phyloP scores from a whole-genome alignment of 1,140 invertebrate genomes.

The Drosophila paulistorum region DNA sequence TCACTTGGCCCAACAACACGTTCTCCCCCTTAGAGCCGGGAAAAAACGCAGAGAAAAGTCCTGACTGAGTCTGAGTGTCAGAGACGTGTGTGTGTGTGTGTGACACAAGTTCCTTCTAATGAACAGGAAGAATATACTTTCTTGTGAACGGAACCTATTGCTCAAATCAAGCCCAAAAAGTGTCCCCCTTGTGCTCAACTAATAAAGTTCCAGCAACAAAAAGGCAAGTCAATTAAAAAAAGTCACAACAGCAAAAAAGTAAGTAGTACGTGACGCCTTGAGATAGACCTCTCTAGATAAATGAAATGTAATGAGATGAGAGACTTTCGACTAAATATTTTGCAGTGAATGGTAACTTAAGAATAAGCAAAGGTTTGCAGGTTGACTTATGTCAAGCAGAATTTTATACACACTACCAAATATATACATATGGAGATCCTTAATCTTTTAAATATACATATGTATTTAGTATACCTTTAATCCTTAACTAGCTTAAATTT shows the following conservation, averaged over 20 bases:
- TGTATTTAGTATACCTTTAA: too few relatives aligned
- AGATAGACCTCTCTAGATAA: constrained; percentile 39
- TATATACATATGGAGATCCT: background rate
- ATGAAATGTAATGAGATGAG: constrained; percentile 11
- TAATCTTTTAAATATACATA: too few relatives aligned
- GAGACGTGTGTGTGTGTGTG: constrained; percentile 29
- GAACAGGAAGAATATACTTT: constrained; percentile 51
- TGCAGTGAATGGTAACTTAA: constrained; percentile 13
- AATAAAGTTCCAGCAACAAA: constrained; percentile 61
- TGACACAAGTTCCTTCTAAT: constrained; percentile 78
- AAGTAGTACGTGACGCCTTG: constrained; percentile 65
- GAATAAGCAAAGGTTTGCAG: constrained; percentile 14
- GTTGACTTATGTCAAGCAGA: background rate
- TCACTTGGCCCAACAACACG: constrained; percentile 41
- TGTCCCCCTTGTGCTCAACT: constrained; percentile 40
- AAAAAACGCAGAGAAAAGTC: constrained; percentile 54
- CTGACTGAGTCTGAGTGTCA: constrained; percentile 7
- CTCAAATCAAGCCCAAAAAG: constrained; percentile 59
- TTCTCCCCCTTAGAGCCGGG: constrained; percentile 40
- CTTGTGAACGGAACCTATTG: constrained; percentile 49
- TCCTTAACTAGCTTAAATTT: too few relatives aligned
- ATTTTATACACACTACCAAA: background rate
- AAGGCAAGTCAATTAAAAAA: constrained; percentile 80
- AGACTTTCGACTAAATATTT: constrained; percentile 4
- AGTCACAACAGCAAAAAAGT: constrained; percentile 57